phyloP scores from a whole-genome alignment of 2,888 invertebrate species.

The Melanchra persicariae region DNA sequence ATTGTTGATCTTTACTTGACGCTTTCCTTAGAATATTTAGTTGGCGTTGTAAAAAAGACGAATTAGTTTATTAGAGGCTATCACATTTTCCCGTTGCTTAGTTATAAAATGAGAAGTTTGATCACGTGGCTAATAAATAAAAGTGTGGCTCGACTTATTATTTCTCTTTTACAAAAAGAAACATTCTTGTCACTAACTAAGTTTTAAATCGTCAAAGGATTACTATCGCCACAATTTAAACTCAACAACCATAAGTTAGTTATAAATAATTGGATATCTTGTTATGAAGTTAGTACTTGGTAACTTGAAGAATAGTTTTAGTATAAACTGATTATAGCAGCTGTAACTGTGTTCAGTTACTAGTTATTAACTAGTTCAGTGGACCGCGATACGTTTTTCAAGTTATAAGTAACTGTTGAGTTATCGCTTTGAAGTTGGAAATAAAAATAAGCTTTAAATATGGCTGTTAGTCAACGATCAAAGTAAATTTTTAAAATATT shows the following conservation, averaged over 20 bases:
- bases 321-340: slow-evolving; percentile 32
- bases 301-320: slow-evolving; percentile 47
- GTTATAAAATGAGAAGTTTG: too few relatives aligned
- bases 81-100: too few relatives aligned
- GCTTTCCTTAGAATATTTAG: too few relatives aligned
- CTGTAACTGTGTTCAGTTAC: slow-evolving; percentile 21
- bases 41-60: too few relatives aligned
- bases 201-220: not conserved
- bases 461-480: not conserved
- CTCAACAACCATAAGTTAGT: slow-evolving; percentile 29
- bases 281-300: slow-evolving; percentile 39
- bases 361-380: slow-evolving; percentile 38
- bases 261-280: slow-evolving; percentile 58
- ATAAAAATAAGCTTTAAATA: not conserved
- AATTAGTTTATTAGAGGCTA: too few relatives aligned
- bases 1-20: too few relatives aligned
- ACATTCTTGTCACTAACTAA: not conserved
- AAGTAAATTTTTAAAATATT: too few relatives aligned
- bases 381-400: not conserved
- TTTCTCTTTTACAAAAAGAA: too few relatives aligned
- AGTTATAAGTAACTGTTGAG: not conserved
- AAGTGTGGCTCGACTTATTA: too few relatives aligned
- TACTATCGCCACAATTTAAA: slow-evolving; percentile 28
- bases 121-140: too few relatives aligned
- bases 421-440: not conserved